Evolutionary conservation across 2,113 vertebrate genomes (phyloP).

Genomic region (Columbina picui): DNA sequence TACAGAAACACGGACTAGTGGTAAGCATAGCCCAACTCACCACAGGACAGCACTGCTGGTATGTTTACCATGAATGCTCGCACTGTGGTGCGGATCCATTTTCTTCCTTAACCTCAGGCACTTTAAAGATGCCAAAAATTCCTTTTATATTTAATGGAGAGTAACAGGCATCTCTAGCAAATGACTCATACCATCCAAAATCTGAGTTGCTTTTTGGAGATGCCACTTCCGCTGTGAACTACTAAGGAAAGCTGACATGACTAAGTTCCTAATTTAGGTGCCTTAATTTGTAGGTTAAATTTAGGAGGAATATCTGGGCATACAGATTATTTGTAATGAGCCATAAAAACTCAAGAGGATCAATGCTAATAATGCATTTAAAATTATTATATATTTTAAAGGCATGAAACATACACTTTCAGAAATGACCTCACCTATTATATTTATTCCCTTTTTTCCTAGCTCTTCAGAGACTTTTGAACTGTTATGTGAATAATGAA

Average conservation of each 20-base stretch:
- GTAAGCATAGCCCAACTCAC: background rate
- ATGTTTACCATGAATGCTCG: background rate
- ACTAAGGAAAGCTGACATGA: background rate
- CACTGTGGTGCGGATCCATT: background rate
- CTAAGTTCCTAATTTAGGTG: background rate
- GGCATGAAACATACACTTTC: background rate
- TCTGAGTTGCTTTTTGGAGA: background rate
- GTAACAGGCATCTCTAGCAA: background rate
- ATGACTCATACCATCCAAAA: background rate
- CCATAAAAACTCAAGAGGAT: background rate
- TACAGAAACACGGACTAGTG: background rate
- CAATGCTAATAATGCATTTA: background rate
- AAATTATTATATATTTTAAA: background rate
- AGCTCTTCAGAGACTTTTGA: background rate
- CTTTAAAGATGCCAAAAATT: background rate
- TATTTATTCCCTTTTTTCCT: background rate
- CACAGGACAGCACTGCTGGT: background rate
- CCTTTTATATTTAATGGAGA: background rate
- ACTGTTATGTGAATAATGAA: background rate
- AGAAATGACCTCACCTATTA: background rate
- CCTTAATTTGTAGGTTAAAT: background rate
- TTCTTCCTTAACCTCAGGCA: background rate
- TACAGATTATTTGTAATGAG: background rate
- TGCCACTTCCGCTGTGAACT: background rate
- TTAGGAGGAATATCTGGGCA: background rate